A percentile compares a stretch with the other conserved stretches of the same genome.
phyloP scores from a whole-genome alignment of 2,888 invertebrate genomes.

The Drosophila nr. perissopoda region DNA sequence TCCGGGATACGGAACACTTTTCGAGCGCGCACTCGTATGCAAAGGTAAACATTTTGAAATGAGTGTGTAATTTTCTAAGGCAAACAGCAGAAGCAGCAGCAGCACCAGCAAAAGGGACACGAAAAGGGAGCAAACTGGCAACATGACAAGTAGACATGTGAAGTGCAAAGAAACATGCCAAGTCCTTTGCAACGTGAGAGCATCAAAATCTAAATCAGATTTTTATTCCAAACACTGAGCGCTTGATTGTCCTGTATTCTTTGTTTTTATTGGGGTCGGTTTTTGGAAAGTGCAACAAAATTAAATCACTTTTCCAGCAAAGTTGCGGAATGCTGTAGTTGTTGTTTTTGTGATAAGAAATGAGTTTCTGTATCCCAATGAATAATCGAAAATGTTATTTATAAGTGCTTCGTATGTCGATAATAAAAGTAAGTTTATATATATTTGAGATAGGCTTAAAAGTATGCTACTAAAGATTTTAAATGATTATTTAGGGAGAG shows the following conservation, averaged over 20 bases:
- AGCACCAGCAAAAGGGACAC: slow-evolving; percentile 21
- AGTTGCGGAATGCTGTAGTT: background rate
- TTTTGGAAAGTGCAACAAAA: slow-evolving; percentile 41
- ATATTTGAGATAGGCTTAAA: background rate
- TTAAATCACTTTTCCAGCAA: slow-evolving; percentile 12
- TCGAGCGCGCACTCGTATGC: slow-evolving; percentile 49
- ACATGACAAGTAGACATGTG: slow-evolving; percentile 36
- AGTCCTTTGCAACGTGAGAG: slow-evolving; percentile 38
- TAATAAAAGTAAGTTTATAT: no score
- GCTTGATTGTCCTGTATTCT: background rate
- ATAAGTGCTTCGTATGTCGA: background rate
- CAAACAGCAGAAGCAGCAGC: slow-evolving; percentile 44
- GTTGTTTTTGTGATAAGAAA: background rate
- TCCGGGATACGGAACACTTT: slow-evolving; percentile 55
- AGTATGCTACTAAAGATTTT: slow-evolving; percentile 5
- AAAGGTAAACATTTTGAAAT: slow-evolving; percentile 74
- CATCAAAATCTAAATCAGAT: slow-evolving; percentile 30
- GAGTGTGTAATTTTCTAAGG: slow-evolving; percentile 76
- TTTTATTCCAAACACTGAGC: slow-evolving; percentile 49
- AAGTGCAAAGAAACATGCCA: slow-evolving; percentile 41
- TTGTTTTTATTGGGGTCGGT: background rate
- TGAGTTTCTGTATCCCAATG: background rate
- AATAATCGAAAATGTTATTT: background rate
- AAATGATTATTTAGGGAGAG: background rate
- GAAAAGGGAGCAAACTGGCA: slow-evolving; percentile 31